Conservation (phyloP, 2,113 vertebrate genomes). For the Dasyprocta punctata region DNA sequence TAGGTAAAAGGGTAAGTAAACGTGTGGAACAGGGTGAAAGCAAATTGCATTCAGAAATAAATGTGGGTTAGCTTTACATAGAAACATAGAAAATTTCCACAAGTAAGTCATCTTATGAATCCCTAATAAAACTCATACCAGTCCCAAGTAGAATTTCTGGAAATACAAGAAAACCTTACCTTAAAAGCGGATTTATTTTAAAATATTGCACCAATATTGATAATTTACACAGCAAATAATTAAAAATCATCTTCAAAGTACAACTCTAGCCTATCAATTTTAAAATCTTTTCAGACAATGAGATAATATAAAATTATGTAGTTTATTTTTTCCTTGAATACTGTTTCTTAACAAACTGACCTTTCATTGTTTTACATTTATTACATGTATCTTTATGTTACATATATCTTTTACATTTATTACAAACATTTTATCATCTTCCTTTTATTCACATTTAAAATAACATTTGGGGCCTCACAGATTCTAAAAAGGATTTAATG, state of each 20-base stretch:
- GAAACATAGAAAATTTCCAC: background rate
- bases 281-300: background rate
- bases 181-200: background rate
- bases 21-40: background rate
- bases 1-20: background rate
- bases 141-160: background rate
- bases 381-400: background rate
- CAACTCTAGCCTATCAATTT: background rate
- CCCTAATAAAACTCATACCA: background rate
- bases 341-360: background rate
- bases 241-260: background rate
- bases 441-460: background rate
- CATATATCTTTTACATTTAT: background rate
- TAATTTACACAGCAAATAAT: background rate
- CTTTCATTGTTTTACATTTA: background rate
- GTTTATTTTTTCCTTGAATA: background rate
- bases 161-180: background rate
- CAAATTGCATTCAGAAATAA: background rate
- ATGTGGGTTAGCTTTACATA: background rate
- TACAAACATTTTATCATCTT: background rate
- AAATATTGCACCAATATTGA: background rate
- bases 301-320: background rate
- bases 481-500: background rate
- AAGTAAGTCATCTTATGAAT: background rate
- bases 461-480: background rate